Conservation (phyloP, 2,888 invertebrate species). For the Microchrysa polita region DNA sequence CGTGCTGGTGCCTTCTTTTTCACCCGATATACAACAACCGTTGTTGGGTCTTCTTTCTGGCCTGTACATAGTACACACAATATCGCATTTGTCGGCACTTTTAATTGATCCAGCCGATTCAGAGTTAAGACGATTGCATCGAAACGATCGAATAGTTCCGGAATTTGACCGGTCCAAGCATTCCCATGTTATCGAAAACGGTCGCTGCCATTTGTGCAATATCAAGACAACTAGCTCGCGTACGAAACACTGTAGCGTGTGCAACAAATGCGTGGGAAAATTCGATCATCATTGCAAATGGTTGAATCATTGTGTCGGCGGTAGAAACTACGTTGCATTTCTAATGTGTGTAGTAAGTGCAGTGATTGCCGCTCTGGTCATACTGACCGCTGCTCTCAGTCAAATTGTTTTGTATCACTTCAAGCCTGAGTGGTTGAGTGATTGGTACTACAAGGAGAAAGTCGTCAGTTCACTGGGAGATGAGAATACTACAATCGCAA, state of each 20-base stretch:
- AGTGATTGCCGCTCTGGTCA: conserved; percentile 75
- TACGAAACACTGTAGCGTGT: conserved; percentile 95
- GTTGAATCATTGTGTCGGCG: conserved; percentile 97
- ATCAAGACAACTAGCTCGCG: conserved; percentile 77
- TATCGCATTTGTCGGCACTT: conserved; percentile 80
- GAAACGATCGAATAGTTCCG: conserved; percentile 72
- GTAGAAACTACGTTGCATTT: conserved; percentile 87
- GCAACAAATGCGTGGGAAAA: conserved; percentile 95
- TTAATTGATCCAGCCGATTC: conserved; percentile 90
- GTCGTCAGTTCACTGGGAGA: conserved; percentile 54
- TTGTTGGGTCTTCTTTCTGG: conserved; percentile 70
- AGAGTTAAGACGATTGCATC: conserved; percentile 73
- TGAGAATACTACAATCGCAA: conserved; percentile 11
- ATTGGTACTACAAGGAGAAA: conserved; percentile 59
- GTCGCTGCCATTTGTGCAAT: conserved; percentile 92
- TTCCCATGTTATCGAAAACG: conserved; percentile 94
- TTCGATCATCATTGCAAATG: conserved; percentile 99
- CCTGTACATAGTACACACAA: conserved; percentile 77
- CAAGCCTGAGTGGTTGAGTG: conserved; percentile 68
- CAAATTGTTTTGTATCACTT: conserved; percentile 75
- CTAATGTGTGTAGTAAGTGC: conserved; percentile 83
- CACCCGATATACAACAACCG: conserved; percentile 70
- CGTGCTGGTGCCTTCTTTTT: conserved; percentile 78
- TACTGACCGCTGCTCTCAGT: conserved; percentile 74
- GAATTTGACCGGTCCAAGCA: conserved; percentile 88